These are phyloP conservation scores for Phyllostomus hastatus DNA, from an alignment of 2,113 vertebrate genomes.

Conservation along the genomic window DNA sequence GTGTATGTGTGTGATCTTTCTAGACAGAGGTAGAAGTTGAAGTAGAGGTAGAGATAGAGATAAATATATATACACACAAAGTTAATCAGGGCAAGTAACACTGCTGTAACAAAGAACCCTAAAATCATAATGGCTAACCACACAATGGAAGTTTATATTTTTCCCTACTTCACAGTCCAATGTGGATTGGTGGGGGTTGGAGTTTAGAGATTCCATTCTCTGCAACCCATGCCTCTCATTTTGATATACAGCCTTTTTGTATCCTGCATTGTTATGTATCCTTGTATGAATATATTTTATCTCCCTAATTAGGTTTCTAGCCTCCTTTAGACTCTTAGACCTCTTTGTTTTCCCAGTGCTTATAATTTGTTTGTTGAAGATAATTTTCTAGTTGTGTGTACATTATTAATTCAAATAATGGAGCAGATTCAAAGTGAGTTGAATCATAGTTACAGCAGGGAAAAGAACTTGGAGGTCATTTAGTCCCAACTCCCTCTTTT, in stretches of 20 bases:
- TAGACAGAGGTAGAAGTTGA: not conserved
- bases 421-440: not conserved
- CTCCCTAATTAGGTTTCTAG: not conserved
- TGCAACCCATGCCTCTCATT: not conserved
- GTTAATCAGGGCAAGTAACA: not conserved
- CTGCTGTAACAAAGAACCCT: not conserved
- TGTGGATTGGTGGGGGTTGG: not conserved
- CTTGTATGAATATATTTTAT: not conserved
- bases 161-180: not conserved
- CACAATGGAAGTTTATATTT: not conserved
- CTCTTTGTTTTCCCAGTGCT: not conserved
- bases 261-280: not conserved
- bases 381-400: constrained; percentile 22
- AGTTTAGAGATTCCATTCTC: not conserved
- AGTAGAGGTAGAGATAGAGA: not conserved
- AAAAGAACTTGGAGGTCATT: not conserved
- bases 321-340: not conserved
- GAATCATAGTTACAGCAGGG: not conserved
- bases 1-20: not conserved
- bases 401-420: constrained; percentile 26
- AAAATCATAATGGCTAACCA: not conserved
- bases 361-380: constrained; percentile 15
- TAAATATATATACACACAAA: not conserved
- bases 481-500: not conserved
- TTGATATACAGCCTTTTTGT: not conserved